phyloP scores from a whole-genome alignment of 2,888 invertebrate genomes.

The Ichneumoninae sp. region DNA sequence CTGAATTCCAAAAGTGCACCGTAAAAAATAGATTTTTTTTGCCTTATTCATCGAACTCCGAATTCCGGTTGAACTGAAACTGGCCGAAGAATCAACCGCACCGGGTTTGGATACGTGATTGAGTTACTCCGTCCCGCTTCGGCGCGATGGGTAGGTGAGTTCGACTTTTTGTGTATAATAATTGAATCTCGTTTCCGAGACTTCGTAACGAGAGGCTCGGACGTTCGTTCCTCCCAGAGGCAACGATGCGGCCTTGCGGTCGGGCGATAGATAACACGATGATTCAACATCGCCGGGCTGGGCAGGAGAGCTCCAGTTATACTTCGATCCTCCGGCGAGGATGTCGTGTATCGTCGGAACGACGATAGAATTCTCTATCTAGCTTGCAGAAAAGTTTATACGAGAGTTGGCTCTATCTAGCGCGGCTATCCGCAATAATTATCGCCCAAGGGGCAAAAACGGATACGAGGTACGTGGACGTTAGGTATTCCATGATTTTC shows the following conservation, averaged over 20 bases:
- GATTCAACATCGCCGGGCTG: background rate
- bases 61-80: background rate
- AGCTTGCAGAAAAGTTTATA: slow-evolving; percentile 4
- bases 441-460: slow-evolving; percentile 8
- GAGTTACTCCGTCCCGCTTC: slow-evolving; percentile 9
- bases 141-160: background rate
- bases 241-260: slow-evolving; percentile 11
- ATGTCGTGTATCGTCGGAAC: slow-evolving; percentile 4
- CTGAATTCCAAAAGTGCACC: too few species aligned
- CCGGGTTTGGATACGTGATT: slow-evolving; percentile 1
- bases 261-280: slow-evolving; percentile 13
- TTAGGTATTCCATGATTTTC: slow-evolving; percentile 4
- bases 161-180: slow-evolving; percentile 25
- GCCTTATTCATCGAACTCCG: background rate
- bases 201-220: slow-evolving; percentile 13
- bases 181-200: slow-evolving; percentile 35
- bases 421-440: slow-evolving; percentile 12
- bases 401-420: background rate
- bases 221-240: slow-evolving; percentile 1
- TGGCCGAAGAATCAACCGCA: background rate
- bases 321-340: background rate
- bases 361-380: background rate
- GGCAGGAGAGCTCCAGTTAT: background rate
- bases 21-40: too few species aligned
- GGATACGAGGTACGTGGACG: background rate